These are phyloP conservation scores for Exocentrus adspersus DNA, from an alignment of 2,888 invertebrate species.

Conservation along the genomic window DNA sequence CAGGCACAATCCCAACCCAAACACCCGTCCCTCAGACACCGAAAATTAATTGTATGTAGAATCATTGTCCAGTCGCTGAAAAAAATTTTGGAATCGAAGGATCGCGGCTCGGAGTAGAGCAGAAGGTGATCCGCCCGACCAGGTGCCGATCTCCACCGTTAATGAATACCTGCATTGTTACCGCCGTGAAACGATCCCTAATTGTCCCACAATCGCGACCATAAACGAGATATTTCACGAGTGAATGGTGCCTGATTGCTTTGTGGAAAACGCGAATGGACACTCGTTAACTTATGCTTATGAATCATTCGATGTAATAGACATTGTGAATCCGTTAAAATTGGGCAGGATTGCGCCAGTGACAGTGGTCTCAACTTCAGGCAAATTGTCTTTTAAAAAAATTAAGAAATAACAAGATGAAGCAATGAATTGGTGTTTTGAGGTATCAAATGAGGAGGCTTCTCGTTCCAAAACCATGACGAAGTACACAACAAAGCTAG, in stretches of 20 bases:
- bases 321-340: neutral
- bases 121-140: constrained; percentile 31
- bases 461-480: too few species aligned
- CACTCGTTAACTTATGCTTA: constrained; percentile 8
- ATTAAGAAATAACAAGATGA: too few species aligned
- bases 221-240: constrained; percentile 57
- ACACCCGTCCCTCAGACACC: constrained; percentile 11
- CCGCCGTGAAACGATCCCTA: constrained; percentile 62
- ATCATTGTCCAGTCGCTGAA: constrained; percentile 17
- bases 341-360: neutral
- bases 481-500: too few species aligned
- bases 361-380: too few species aligned
- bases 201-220: constrained; percentile 60
- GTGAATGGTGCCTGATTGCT: constrained; percentile 61
- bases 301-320: constrained; percentile 19
- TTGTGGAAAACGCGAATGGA: constrained; percentile 42
- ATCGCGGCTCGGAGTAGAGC: neutral
- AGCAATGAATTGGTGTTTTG: too few species aligned
- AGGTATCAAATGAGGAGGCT: too few species aligned
- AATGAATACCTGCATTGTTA: constrained; percentile 62
- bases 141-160: constrained; percentile 53
- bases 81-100: too few species aligned
- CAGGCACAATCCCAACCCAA: neutral
- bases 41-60: constrained; percentile 21
- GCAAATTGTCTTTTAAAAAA: too few species aligned